Evolutionary conservation across 2,888 invertebrate genomes (phyloP), one percentile per base, ranked within the genome.

Genomic region (Caenorhabditis afra): DNA sequence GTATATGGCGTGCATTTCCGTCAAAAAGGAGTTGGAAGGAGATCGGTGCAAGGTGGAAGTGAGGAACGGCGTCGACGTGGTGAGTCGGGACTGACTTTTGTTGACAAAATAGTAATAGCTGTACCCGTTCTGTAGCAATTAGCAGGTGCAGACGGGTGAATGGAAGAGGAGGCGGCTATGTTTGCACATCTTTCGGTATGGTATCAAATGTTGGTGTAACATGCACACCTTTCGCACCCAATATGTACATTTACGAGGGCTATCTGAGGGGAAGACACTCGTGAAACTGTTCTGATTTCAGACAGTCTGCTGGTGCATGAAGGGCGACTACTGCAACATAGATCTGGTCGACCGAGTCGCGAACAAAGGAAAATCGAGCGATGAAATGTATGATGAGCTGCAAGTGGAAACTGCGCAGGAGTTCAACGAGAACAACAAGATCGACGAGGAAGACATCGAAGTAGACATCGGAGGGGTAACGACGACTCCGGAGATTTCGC

Each of bases 121-220:
- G 14, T 14, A 41, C 39, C 39, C 49, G 23, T 23, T 23, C 39
- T 49, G 57, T 66, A 59, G 59, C 70, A 70, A 70, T 70, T 70
- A 70, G 70, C 70, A 70, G 70, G 70, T 70, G 70, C 61, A 37
- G 29, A 29, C 3, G 29, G 68, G 52, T 53, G 68, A 70, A 70
- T 70, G 22, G 62, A 47, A 45, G 41, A 47, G 44, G 39, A 14
- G 29, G 37, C 16, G 49, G 12, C 20, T 37, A 22, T 71, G 39
- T 71, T 71, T 71, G 71, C 62, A 41, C 62, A 64, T 39, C 47
- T 64, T 64, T 57, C 70, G 61, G 62, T 68, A 37, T 59, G 68
- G 70, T 71, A 71, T 71, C 71, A 64, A 71, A 71, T 71, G 71
- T 71, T 71, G 62, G 71, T 53, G 57, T 71, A 62, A 53, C 61